Conservation (phyloP, 2,113 vertebrate genomes). For the Hoplias malabaricus region DNA sequence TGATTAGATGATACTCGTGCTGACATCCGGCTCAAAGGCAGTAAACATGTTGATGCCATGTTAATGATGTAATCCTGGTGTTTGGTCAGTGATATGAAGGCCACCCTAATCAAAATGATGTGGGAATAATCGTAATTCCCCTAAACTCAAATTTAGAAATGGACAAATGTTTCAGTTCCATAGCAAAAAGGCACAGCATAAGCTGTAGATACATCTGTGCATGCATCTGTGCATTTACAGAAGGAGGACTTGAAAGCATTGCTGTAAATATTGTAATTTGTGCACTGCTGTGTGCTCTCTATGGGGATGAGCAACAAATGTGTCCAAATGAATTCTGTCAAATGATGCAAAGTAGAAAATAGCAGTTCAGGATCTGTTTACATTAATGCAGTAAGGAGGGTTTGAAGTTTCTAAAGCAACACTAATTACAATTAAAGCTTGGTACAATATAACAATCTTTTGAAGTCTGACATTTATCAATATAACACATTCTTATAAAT, state of each 20-base stretch:
- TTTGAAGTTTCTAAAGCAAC: too few relatives aligned
- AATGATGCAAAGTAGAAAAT: not conserved
- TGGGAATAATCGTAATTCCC: conserved; percentile 34
- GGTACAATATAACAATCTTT: too few relatives aligned
- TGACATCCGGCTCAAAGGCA: conserved; percentile 58
- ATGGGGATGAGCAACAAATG: not conserved
- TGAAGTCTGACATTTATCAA: too few relatives aligned
- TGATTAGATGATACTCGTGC: conserved; percentile 66
- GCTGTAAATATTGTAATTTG: not conserved
- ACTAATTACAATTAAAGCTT: too few relatives aligned
- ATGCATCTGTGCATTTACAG: not conserved
- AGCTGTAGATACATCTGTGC: not conserved
- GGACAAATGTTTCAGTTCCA: not conserved
- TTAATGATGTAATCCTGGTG: conserved; percentile 53
- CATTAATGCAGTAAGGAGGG: too few relatives aligned
- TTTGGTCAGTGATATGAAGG: conserved; percentile 19
- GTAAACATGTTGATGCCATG: conserved; percentile 74
- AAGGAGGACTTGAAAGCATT: not conserved
- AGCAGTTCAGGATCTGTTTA: not conserved
- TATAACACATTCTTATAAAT: too few relatives aligned
- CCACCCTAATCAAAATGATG: conserved; percentile 38
- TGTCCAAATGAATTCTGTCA: not conserved
- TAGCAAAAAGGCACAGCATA: not conserved
- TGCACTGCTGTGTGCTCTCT: not conserved
- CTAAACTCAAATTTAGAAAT: not conserved